These are phyloP conservation scores for Beroe forskalii DNA, from an alignment of 37 sponge, comb jelly and placozoan species.

Conservation along the genomic window DNA sequence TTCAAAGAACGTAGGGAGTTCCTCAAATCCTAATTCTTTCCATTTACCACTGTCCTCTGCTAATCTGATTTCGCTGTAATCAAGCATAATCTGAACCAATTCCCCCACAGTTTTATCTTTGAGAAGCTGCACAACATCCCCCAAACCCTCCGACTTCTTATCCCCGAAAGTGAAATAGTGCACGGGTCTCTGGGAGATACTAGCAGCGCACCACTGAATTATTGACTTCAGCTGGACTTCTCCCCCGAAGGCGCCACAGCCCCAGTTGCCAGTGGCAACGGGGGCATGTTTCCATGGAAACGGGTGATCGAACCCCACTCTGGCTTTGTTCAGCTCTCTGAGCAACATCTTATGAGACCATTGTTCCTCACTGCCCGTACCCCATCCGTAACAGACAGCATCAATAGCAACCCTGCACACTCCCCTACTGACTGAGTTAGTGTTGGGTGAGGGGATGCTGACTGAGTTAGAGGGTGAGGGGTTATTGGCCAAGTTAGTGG, in stretches of 20 bases:
- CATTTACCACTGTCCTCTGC: not conserved
- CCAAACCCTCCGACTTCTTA: not conserved
- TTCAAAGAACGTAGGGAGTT: too few species aligned
- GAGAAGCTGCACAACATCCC: not conserved
- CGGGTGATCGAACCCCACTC: slow-evolving; percentile 67
- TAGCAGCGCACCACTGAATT: slow-evolving; percentile 76
- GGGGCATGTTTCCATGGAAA: not conserved
- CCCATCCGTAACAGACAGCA: not conserved
- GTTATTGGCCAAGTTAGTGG: too few species aligned
- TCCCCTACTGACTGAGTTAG: slow-evolving; percentile 68
- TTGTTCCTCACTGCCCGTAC: not conserved
- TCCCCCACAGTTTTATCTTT: not conserved
- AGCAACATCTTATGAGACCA: not conserved
- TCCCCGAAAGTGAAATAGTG: slow-evolving; percentile 72
- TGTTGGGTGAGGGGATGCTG: slow-evolving; percentile 62
- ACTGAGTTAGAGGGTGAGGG: too few species aligned
- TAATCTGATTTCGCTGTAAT: not conserved
- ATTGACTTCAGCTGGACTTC: slow-evolving; percentile 72
- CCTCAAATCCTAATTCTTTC: too few species aligned
- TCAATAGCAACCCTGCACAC: slow-evolving; percentile 74
- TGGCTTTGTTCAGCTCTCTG: slow-evolving; percentile 74
- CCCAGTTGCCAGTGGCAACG: slow-evolving; percentile 86
- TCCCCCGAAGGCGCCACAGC: slow-evolving; percentile 82
- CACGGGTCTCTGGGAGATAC: slow-evolving; percentile 66
- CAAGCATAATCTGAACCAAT: not conserved